Conservation (phyloP, 1,140 invertebrate genomes). For the Himalopsyche phryganea region DNA sequence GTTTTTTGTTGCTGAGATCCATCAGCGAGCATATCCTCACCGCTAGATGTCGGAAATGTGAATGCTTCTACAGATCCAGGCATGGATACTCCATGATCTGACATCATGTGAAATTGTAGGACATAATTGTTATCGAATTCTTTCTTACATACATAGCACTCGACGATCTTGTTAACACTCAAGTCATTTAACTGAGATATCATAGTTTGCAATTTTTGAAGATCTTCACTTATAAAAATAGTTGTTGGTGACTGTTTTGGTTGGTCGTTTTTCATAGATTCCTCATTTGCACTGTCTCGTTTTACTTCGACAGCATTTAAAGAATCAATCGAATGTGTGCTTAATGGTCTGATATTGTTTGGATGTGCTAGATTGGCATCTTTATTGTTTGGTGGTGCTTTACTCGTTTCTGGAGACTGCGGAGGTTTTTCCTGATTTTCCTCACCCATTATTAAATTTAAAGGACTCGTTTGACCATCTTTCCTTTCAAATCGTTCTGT, state of each 20-base stretch:
- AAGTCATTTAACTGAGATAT: slow-evolving; percentile 82
- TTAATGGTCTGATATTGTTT: slow-evolving; percentile 42
- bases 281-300: slow-evolving; percentile 33
- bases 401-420: slow-evolving; percentile 37
- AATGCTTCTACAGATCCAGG: slow-evolving; percentile 26
- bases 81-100: slow-evolving; percentile 52
- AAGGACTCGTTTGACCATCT: slow-evolving; percentile 58
- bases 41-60: slow-evolving; percentile 22
- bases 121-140: slow-evolving; percentile 60
- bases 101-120: slow-evolving; percentile 58
- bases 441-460: slow-evolving; percentile 60
- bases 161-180: slow-evolving; percentile 57
- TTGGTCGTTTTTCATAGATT: slow-evolving; percentile 42
- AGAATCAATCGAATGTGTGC: slow-evolving; percentile 37
- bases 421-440: slow-evolving; percentile 36
- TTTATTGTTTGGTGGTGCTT: slow-evolving; percentile 41
- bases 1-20: slow-evolving; percentile 32
- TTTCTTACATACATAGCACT: slow-evolving; percentile 58
- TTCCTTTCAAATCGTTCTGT: slow-evolving; percentile 40
- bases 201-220: slow-evolving; percentile 88
- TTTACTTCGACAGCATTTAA: slow-evolving; percentile 31
- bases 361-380: slow-evolving; percentile 38
- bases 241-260: slow-evolving; percentile 48
- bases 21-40: slow-evolving; percentile 23
- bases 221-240: slow-evolving; percentile 52